phyloP scores from a whole-genome alignment of 2,113 vertebrate species.

The Podilymbus podiceps region DNA sequence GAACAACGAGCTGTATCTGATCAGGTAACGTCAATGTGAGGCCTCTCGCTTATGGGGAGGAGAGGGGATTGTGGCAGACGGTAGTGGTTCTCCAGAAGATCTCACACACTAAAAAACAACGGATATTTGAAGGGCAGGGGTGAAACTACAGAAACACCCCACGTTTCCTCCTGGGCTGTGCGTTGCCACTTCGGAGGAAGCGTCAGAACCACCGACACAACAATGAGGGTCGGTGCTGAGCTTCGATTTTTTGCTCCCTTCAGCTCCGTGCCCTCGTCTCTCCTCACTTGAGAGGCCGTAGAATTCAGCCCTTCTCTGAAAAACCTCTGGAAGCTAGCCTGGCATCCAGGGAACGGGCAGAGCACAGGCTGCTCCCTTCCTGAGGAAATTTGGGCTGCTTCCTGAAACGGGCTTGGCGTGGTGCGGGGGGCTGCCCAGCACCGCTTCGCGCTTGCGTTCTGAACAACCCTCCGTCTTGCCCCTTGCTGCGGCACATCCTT shows the following conservation, averaged over 20 bases:
- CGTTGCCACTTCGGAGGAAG: background rate
- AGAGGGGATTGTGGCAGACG: accelerated
- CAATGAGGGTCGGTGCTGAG: background rate
- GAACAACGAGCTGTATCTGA: slow-evolving; percentile 92
- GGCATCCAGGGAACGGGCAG: accelerated
- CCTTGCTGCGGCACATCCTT: accelerated
- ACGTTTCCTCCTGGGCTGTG: background rate
- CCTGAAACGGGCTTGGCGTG: background rate
- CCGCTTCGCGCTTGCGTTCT: background rate
- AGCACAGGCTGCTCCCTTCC: accelerated
- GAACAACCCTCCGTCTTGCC: too few relatives aligned
- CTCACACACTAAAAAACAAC: accelerated
- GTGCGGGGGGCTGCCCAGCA: background rate
- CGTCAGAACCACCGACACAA: accelerated
- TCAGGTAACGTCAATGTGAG: slow-evolving; percentile 68
- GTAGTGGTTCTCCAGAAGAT: background rate
- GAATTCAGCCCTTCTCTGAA: background rate
- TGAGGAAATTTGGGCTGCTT: background rate
- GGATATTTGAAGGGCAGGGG: accelerated
- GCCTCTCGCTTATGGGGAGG: background rate
- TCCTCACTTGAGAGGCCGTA: background rate
- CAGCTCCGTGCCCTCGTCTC: background rate
- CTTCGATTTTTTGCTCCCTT: background rate
- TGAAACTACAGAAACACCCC: background rate
- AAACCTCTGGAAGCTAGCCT: background rate